These are phyloP conservation scores for Lutra lutra DNA, from an alignment of 2,797 vertebrate genomes.

Conservation along the genomic window DNA sequence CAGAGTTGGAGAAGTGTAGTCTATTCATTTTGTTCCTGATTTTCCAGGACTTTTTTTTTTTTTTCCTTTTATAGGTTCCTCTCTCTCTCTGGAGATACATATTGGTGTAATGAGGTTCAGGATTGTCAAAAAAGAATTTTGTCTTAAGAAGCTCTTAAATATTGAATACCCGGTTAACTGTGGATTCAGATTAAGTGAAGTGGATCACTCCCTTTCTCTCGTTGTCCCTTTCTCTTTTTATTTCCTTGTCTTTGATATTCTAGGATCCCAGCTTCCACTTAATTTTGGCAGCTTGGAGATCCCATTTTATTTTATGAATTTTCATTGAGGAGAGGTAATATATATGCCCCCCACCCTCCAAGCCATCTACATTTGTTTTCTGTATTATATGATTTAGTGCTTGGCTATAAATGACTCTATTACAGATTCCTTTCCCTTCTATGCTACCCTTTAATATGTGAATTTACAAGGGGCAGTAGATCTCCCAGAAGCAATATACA, in stretches of 20 bases:
- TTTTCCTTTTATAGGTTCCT: not conserved
- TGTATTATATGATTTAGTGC: conserved; percentile 72
- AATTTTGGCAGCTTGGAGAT: conserved; percentile 66
- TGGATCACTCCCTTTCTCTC: not conserved
- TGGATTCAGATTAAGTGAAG: conserved; percentile 28
- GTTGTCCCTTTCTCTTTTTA: not conserved
- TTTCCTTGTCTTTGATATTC: conserved; percentile 44
- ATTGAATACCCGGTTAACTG: conserved; percentile 27
- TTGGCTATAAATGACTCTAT: conserved; percentile 72
- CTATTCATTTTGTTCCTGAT: conserved; percentile 52
- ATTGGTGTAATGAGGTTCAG: conserved; percentile 19
- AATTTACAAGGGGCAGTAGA: conserved; percentile 74
- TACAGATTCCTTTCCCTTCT: conserved; percentile 68
- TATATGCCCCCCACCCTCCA: conserved; percentile 65
- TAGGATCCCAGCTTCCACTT: conserved; percentile 57
- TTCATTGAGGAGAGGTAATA: conserved; percentile 63
- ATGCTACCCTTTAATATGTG: conserved; percentile 67
- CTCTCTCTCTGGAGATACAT: not conserved
- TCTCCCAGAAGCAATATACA: conserved; percentile 69
- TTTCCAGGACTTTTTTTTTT: conserved; percentile 41
- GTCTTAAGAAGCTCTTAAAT: not conserved
- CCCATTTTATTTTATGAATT: conserved; percentile 63
- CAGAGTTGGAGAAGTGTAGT: conserved; percentile 51
- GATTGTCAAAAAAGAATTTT: conserved; percentile 42
- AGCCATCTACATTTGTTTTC: conserved; percentile 72